Conservation (phyloP, 2,113 vertebrate species). For the Onychostruthus taczanowskii region DNA sequence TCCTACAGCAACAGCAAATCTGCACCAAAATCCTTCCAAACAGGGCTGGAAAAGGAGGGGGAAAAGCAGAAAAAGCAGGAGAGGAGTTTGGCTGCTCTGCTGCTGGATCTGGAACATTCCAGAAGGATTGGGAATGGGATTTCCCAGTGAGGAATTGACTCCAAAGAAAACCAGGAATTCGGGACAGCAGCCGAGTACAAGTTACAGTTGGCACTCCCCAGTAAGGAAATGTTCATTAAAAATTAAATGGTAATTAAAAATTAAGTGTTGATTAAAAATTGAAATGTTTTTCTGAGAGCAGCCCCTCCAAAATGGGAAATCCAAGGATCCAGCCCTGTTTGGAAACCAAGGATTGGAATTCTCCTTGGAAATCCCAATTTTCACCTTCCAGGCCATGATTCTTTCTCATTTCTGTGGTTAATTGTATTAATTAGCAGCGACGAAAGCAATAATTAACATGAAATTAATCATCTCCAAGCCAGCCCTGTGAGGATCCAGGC, state of each 20-base stretch:
- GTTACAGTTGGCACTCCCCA: fast-evolving
- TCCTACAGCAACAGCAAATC: neutral
- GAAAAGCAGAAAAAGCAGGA: neutral
- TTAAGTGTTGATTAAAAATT: neutral
- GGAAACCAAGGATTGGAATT: neutral
- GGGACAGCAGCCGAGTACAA: neutral
- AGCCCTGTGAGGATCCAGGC: neutral
- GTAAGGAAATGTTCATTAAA: neutral
- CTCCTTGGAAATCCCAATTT: neutral
- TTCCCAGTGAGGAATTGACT: neutral
- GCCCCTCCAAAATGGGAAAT: neutral
- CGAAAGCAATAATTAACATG: neutral
- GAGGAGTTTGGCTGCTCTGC: neutral
- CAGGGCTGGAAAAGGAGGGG: fast-evolving
- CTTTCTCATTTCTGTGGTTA: neutral
- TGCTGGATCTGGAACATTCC: neutral
- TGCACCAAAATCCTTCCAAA: neutral
- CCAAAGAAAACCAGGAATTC: neutral
- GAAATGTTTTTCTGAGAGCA: neutral
- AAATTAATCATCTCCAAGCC: neutral
- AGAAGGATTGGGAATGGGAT: neutral
- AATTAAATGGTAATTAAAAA: neutral
- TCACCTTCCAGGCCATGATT: neutral
- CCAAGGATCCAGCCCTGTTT: neutral
- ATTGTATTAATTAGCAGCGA: neutral